Conservation (phyloP, 2,113 vertebrate genomes). For the Aspidoscelis tigris region DNA sequence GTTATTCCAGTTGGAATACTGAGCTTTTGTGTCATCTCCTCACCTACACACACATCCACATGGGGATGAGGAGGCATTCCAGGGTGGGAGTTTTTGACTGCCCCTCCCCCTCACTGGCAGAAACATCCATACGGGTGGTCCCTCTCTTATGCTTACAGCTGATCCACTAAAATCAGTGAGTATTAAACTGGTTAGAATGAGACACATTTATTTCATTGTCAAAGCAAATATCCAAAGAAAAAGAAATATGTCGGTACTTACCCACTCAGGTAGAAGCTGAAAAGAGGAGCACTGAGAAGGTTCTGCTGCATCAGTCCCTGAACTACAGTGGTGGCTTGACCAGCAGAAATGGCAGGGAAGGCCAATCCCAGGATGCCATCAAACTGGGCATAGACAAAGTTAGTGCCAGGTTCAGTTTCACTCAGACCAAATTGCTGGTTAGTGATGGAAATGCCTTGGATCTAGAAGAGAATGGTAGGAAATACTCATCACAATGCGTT, state of each 20-base stretch:
- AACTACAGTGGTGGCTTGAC: slow-evolving; percentile 41
- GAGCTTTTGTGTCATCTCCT: too few species aligned
- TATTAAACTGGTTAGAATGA: too few species aligned
- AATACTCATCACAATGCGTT: not conserved
- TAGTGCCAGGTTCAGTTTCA: slow-evolving; percentile 48
- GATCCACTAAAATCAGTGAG: too few species aligned
- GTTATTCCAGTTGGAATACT: too few species aligned
- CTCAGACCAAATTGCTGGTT: slow-evolving; percentile 77
- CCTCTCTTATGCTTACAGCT: too few species aligned
- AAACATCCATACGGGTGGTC: too few species aligned
- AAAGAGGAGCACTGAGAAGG: slow-evolving; percentile 3
- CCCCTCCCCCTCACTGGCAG: too few species aligned
- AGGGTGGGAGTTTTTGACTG: too few species aligned
- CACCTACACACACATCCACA: too few species aligned
- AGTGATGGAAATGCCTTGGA: slow-evolving; percentile 63
- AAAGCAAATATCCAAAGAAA: not conserved
- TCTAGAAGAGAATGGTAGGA: slow-evolving; percentile 41
- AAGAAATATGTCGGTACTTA: not conserved
- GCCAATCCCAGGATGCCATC: slow-evolving; percentile 53
- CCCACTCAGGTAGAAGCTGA: slow-evolving; percentile 52
- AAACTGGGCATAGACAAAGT: slow-evolving; percentile 42
- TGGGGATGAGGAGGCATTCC: too few species aligned
- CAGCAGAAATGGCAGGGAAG: slow-evolving; percentile 42
- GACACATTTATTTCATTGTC: not conserved
- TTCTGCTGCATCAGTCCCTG: slow-evolving; percentile 34